Conservation (phyloP, 1,140 invertebrate species). For the Ptiloglossa arizonensis region DNA sequence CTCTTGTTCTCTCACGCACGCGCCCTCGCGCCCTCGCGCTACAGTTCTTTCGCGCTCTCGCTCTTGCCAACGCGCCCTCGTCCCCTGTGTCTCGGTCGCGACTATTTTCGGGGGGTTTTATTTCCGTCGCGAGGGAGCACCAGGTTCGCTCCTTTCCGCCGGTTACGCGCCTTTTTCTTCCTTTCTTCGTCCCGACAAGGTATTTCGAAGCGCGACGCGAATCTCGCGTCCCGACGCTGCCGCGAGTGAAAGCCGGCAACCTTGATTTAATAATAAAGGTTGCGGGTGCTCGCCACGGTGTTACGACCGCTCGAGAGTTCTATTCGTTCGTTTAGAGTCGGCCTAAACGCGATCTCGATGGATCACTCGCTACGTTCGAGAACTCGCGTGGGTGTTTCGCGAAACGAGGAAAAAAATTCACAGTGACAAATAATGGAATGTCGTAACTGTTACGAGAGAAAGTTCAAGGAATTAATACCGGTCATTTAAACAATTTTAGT, state of each 20-base stretch:
- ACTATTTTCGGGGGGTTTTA: slow-evolving; percentile 40
- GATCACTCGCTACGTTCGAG: too few species aligned
- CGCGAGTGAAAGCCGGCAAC: slow-evolving; percentile 73
- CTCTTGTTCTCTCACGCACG: too few species aligned
- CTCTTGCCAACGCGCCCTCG: too few species aligned
- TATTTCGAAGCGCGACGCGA: slow-evolving; percentile 45
- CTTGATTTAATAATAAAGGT: slow-evolving; percentile 77
- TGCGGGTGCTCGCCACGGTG: slow-evolving; percentile 29
- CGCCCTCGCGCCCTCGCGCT: too few species aligned
- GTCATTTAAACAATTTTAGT: too few species aligned
- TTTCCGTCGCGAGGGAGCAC: slow-evolving; percentile 10
- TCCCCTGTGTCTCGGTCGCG: neutral
- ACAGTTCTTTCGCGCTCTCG: too few species aligned
- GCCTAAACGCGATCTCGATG: too few species aligned
- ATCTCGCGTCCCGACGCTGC: slow-evolving; percentile 54
- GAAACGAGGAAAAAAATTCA: too few species aligned
- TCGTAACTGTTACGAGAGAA: too few species aligned
- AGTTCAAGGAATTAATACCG: too few species aligned
- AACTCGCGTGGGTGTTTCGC: too few species aligned
- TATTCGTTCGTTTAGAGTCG: neutral
- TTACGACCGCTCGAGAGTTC: neutral
- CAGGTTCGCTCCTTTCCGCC: neutral
- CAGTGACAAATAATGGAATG: too few species aligned
- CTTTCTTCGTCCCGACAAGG: slow-evolving; percentile 9
- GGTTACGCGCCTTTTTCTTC: neutral